Evolutionary conservation across 2,797 vertebrate genomes (phyloP).

Genomic region (Enteromius fasciolatus): DNA sequence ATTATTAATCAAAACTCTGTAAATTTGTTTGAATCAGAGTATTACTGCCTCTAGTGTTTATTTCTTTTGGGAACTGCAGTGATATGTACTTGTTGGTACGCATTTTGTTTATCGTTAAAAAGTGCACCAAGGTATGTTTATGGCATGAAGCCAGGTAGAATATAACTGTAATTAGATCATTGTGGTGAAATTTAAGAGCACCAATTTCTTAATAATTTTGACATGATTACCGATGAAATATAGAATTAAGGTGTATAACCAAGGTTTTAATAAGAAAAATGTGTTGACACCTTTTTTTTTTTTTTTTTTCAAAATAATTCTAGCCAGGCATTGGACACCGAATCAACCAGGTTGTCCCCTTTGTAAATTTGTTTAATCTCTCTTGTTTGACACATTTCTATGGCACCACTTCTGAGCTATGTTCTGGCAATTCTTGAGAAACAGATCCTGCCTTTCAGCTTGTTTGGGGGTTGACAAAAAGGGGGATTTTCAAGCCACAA

Average conservation of each 20-base stretch:
- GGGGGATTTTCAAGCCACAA: conserved; percentile 59
- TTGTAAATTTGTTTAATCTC: conserved; percentile 30
- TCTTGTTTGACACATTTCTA: conserved; percentile 21
- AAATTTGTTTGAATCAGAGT: too few relatives aligned
- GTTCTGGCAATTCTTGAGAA: conserved; percentile 59
- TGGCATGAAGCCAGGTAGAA: too few relatives aligned
- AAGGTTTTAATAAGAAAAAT: neutral
- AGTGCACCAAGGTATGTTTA: too few relatives aligned
- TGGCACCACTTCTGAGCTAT: neutral
- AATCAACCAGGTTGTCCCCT: neutral
- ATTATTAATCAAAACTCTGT: too few relatives aligned
- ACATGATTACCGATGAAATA: neutral
- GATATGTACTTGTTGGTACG: too few relatives aligned
- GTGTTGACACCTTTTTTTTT: neutral
- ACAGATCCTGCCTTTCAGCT: conserved; percentile 56
- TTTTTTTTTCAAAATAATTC: neutral
- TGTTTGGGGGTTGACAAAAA: conserved; percentile 47
- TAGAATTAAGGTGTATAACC: neutral
- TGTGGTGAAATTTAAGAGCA: neutral
- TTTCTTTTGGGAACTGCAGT: too few relatives aligned
- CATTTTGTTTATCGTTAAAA: too few relatives aligned
- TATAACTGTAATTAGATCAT: neutral
- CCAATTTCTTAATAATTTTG: neutral
- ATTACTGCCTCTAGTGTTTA: too few relatives aligned
- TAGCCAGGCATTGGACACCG: neutral